Conservation (phyloP, 2,797 vertebrate species). For the Characodon lateralis region DNA sequence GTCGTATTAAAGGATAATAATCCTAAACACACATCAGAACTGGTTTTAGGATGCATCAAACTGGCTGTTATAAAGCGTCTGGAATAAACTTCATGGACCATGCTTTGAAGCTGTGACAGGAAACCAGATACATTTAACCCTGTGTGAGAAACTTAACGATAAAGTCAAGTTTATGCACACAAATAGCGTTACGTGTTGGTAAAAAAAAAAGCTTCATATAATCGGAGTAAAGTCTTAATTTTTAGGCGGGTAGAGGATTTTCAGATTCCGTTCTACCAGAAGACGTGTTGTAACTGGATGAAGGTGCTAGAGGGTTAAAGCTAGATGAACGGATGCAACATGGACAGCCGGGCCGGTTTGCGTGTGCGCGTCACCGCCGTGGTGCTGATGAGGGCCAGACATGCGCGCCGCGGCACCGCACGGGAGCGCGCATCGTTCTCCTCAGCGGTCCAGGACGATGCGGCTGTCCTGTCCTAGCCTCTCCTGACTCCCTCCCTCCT, state of each 20-base stretch:
- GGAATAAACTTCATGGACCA: too few relatives aligned
- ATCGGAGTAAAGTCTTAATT: neutral
- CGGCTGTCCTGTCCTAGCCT: slow-evolving; percentile 63
- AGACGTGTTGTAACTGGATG: neutral
- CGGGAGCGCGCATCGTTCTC: slow-evolving; percentile 29
- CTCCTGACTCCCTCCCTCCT: neutral
- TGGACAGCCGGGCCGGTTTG: neutral
- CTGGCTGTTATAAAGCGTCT: too few relatives aligned
- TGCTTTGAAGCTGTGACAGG: too few relatives aligned
- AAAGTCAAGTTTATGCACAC: neutral
- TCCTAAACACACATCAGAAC: too few relatives aligned
- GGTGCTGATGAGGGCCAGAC: slow-evolving; percentile 80
- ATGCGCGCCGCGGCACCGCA: slow-evolving; percentile 37
- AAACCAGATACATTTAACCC: too few relatives aligned
- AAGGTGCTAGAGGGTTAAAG: neutral
- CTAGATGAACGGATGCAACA: too few relatives aligned
- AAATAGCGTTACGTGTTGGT: too few relatives aligned
- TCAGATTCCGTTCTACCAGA: neutral
- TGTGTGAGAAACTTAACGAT: neutral
- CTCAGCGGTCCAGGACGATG: slow-evolving; percentile 48
- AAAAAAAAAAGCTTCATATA: too few relatives aligned
- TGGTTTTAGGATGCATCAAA: too few relatives aligned
- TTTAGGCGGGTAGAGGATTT: neutral
- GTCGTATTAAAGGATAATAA: too few relatives aligned
- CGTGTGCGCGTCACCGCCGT: slow-evolving; percentile 3